phyloP scores from a whole-genome alignment of 2,797 vertebrate genomes.

The Sebastes glaucus region DNA sequence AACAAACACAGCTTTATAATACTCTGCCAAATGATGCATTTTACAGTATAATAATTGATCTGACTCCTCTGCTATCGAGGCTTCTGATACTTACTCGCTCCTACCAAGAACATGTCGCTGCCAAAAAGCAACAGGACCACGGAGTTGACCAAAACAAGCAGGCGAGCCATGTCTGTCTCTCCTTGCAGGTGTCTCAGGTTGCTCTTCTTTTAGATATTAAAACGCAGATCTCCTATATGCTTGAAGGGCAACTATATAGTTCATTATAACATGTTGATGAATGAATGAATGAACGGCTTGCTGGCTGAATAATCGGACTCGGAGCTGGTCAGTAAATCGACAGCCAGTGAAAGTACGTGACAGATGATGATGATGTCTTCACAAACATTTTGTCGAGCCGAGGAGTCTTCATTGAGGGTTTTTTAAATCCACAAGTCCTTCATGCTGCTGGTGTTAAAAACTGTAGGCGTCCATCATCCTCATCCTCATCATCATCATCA shows the following conservation, averaged over 20 bases:
- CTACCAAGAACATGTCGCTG: slow-evolving; percentile 90
- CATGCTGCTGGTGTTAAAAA: not conserved
- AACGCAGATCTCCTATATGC: slow-evolving; percentile 32
- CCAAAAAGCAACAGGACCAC: slow-evolving; percentile 91
- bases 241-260: slow-evolving; percentile 35
- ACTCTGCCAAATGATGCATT: slow-evolving; percentile 31
- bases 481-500: no score
- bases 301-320: slow-evolving; percentile 15
- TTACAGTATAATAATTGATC: not conserved
- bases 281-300: not conserved
- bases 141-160: slow-evolving; percentile 85
- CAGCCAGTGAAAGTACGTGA: slow-evolving; percentile 35
- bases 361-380: slow-evolving; percentile 29
- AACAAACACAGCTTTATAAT: not conserved
- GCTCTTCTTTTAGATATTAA: slow-evolving; percentile 24
- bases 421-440: slow-evolving; percentile 60
- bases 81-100: slow-evolving; percentile 88
- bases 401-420: slow-evolving; percentile 36
- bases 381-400: slow-evolving; percentile 50
- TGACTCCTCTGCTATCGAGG: not conserved
- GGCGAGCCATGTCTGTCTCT: slow-evolving; percentile 83
- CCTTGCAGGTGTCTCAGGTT: slow-evolving; percentile 3
- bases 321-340: slow-evolving; percentile 47
- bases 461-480: slow-evolving; percentile 6
- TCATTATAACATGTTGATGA: slow-evolving; percentile 44